Evolutionary conservation across 2,888 invertebrate genomes (phyloP).

Genomic region (Crepidodera aurea): DNA sequence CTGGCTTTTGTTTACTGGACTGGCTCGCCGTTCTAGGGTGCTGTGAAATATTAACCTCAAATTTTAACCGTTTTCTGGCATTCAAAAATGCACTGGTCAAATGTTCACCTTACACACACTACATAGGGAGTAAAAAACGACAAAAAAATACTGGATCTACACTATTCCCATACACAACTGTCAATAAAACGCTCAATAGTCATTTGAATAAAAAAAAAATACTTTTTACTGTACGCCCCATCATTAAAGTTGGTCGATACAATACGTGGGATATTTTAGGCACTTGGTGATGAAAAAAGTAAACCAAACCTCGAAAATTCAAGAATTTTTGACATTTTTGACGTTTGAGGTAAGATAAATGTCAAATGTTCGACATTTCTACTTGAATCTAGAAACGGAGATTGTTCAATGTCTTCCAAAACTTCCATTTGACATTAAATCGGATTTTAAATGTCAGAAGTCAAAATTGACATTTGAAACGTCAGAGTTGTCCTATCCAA

Average conservation of each 20-base stretch:
- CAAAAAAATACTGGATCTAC: constrained; percentile 39
- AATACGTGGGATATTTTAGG: constrained; percentile 18
- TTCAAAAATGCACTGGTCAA: constrained; percentile 2
- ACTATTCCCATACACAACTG: constrained; percentile 37
- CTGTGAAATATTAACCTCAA: no score
- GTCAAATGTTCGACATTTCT: no score
- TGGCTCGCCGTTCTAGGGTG: no score
- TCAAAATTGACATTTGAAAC: no score
- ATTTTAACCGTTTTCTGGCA: background rate
- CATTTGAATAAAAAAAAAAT: constrained; percentile 41
- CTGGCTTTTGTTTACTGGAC: no score
- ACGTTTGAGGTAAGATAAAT: no score
- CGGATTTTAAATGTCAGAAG: no score
- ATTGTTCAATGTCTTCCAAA: no score
- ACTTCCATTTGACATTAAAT: no score
- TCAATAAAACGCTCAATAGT: constrained; percentile 43
- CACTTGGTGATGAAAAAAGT: constrained; percentile 28
- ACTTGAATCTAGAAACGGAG: no score
- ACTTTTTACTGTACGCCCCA: constrained; percentile 36
- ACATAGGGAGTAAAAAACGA: constrained; percentile 24
- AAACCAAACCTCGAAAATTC: constrained; percentile 13
- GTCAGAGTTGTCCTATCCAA: no score
- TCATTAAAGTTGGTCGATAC: constrained; percentile 28
- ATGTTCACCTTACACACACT: constrained; percentile 16
- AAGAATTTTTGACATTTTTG: background rate